A percentile compares a stretch with the other conserved stretches of the same genome.
phyloP scores from a whole-genome alignment of 2,113 vertebrate genomes.

The Leucoraja erinaceus region DNA sequence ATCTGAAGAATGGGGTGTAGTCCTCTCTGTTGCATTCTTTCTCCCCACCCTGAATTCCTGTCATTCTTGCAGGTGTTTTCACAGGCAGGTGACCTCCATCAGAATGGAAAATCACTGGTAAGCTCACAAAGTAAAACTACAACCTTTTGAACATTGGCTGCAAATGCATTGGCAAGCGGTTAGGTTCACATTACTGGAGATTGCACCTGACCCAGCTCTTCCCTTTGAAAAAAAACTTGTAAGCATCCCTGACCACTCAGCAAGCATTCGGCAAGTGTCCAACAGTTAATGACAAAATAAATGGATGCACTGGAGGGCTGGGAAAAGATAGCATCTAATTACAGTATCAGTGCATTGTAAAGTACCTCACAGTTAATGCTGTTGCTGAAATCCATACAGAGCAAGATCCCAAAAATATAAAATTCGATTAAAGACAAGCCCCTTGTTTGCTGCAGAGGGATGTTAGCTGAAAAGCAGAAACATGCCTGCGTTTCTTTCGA shows the following conservation, averaged over 20 bases:
- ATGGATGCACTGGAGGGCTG: not conserved
- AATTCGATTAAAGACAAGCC: not conserved
- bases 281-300: not conserved
- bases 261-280: not conserved
- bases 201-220: not conserved
- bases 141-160: no score
- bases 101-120: not conserved
- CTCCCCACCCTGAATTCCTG: conserved; percentile 33
- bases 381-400: not conserved
- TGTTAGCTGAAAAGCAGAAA: not conserved
- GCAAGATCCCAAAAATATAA: not conserved
- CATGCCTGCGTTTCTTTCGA: not conserved
- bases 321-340: not conserved
- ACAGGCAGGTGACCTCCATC: not conserved
- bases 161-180: not conserved
- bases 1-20: conserved; percentile 29
- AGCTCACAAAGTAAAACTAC: not conserved
- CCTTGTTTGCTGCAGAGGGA: not conserved
- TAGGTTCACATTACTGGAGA: not conserved
- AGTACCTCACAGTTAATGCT: not conserved
- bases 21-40: not conserved
- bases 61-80: not conserved
- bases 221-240: not conserved
- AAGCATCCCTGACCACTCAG: not conserved
- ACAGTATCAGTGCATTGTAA: not conserved